Conservation (phyloP, 2,888 invertebrate species). For the Syrista parreyssii region DNA sequence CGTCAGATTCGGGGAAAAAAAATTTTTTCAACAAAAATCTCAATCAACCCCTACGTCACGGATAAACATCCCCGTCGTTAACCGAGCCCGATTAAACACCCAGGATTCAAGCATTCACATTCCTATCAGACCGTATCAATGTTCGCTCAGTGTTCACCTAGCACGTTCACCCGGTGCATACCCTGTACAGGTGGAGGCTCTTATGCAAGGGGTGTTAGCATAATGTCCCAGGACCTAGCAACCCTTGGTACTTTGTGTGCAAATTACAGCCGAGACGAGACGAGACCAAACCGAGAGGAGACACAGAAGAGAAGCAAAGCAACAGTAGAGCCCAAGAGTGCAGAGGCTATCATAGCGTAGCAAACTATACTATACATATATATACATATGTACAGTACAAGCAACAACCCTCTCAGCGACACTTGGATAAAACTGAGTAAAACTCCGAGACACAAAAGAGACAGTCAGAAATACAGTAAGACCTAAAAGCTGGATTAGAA, state of each 20-base stretch:
- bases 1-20: neutral
- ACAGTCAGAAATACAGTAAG: neutral
- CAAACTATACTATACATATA: neutral
- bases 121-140: neutral
- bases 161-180: neutral
- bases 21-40: neutral
- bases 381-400: neutral
- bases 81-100: neutral
- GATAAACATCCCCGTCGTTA: neutral
- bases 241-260: slow-evolving; percentile 62
- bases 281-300: slow-evolving; percentile 32
- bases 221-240: slow-evolving; percentile 51
- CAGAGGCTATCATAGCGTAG: neutral
- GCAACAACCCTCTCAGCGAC: neutral
- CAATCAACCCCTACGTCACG: neutral
- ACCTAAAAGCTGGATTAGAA: neutral
- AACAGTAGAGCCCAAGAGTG: neutral
- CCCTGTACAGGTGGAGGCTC: slow-evolving; percentile 1
- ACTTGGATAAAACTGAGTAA: neutral
- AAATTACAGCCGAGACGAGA: slow-evolving; percentile 60
- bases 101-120: neutral
- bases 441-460: neutral
- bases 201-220: slow-evolving; percentile 53
- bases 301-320: neutral
- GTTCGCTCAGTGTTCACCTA: neutral